Percentiles rank a stretch among this genome's conserved stretches.
Conservation (phyloP, 1,140 invertebrate species). For the Microplitis demolitor region DNA sequence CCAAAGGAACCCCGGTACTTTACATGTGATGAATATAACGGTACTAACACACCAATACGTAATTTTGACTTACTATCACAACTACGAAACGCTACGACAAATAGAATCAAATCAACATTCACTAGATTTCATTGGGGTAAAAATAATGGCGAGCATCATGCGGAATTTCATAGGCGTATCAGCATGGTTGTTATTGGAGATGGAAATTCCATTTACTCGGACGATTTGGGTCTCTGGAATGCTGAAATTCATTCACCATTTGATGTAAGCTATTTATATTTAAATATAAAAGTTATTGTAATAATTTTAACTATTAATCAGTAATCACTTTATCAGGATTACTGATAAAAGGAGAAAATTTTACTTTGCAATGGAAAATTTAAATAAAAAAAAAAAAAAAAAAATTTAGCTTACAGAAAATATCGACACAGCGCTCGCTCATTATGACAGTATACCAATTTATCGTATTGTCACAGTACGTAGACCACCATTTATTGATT, state of each 20-base stretch:
- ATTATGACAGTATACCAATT: slow-evolving; percentile 64
- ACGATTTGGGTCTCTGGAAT: slow-evolving; percentile 46
- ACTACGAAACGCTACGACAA: slow-evolving; percentile 56
- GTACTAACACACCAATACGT: slow-evolving; percentile 70
- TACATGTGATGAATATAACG: slow-evolving; percentile 77
- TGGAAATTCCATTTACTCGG: slow-evolving; percentile 28
- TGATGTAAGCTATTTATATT: too few relatives aligned
- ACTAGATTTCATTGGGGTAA: slow-evolving; percentile 49
- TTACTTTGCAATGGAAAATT: neutral
- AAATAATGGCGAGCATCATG: slow-evolving; percentile 46
- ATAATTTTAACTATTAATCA: too few relatives aligned
- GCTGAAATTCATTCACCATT: slow-evolving; percentile 12
- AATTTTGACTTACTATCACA: slow-evolving; percentile 66
- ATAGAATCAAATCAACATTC: slow-evolving; percentile 41
- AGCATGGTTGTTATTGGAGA: slow-evolving; percentile 45
- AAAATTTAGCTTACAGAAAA: neutral
- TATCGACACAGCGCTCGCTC: too few relatives aligned
- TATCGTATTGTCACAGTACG: slow-evolving; percentile 81
- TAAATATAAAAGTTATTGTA: too few relatives aligned
- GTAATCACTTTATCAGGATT: too few relatives aligned
- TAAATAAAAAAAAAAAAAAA: neutral
- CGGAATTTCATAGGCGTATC: slow-evolving; percentile 44
- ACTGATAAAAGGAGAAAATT: too few relatives aligned
- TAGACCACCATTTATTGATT: slow-evolving; percentile 86
- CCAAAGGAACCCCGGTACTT: slow-evolving; percentile 71